Conservation (phyloP, 2,113 vertebrate species). For the Nothocercus julius region DNA sequence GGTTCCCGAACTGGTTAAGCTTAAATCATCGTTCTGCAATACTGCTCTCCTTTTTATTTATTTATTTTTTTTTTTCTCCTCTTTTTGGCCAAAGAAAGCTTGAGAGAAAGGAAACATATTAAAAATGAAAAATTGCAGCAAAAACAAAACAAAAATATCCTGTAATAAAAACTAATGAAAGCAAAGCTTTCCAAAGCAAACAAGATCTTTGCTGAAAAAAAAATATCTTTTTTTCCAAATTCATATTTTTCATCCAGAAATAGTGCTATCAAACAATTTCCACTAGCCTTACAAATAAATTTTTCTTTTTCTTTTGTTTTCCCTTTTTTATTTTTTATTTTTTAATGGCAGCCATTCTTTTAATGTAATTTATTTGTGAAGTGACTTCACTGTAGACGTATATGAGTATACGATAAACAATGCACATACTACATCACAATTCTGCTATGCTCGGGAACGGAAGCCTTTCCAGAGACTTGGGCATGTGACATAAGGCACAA, state of each 20-base stretch:
- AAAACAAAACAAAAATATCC: background rate
- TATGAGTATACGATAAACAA: rapidly evolving
- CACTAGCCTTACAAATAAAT: rapidly evolving
- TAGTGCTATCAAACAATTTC: background rate
- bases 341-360: background rate
- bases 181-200: background rate
- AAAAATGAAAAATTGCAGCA: background rate
- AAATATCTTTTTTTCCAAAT: rapidly evolving
- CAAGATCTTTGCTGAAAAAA: background rate
- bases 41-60: background rate
- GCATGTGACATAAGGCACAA: background rate
- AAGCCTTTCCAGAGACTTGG: background rate
- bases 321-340: background rate
- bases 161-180: background rate
- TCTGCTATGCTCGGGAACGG: background rate
- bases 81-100: background rate
- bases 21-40: background rate
- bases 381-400: background rate
- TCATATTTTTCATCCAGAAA: background rate
- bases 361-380: background rate
- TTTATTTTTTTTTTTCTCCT: background rate
- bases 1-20: background rate
- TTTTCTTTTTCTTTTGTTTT: background rate
- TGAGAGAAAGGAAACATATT: background rate
- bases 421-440: background rate